Base-by-base conservation (phyloP, 2,113 vertebrate genomes). In the Oncorhynchus kisutch region DNA sequence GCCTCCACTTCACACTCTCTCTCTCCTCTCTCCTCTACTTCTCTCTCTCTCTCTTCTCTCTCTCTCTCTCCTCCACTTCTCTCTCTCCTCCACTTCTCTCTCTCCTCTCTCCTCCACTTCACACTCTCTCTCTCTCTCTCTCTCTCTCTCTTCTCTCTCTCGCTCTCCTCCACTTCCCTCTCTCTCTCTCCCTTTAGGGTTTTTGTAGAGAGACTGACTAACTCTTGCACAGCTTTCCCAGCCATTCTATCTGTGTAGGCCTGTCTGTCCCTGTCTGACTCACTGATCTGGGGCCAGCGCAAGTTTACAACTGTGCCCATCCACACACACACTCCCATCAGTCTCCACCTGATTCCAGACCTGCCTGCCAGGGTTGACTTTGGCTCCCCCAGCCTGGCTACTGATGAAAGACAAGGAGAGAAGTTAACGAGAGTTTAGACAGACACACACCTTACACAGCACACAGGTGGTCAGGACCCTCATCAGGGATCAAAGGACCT, bases 271-370 rank as follows among this genome's bases (percentile, higher is more conserved):
- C 64, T 27, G 22, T 14, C 64, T 66, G 24, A 68, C 65, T 51
- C 22, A 3, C 78, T 73, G 68, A 77, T 62, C 34, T 4, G 3
- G 31, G 24, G 77, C 57, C 72, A 66, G 16, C 2, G 22, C 11
- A 71, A 71, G 66, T 71, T 65, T 70, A 29, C 76, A 78, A 69
- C 72, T 78, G 78, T 80, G 64, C 71, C 65, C 72, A 48, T 25
- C 34, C 70, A 39, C 3, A 20, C 3, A 20, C 51, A 11, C 51
- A 57, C 13, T 57, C 13, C 13, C 54, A 57, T 16, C 54, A 45
- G 9, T 9, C 9, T 45, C 18, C 14, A 14, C 4, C 20, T 45
- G 39, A 11, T 45, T 45, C 54, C 54, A 57, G 54, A 57, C 54
- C 54, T 57, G 54, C 54, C 54, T 18, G 54, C 20, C 14, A 57